Evolutionary conservation across 2,888 invertebrate genomes (phyloP).

Genomic region (Shargacucullia verbasci): DNA sequence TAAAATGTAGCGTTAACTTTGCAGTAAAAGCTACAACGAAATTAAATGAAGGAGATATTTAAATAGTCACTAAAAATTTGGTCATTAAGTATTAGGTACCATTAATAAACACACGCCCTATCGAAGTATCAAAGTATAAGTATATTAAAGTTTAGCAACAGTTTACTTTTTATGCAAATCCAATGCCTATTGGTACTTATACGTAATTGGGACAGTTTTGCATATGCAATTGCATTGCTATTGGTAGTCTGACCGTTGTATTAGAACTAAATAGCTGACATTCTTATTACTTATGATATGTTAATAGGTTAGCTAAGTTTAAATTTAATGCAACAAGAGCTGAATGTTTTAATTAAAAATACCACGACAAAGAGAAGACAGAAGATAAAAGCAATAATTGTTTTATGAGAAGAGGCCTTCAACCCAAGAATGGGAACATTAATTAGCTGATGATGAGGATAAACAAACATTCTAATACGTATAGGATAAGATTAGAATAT

Average conservation of each 20-base stretch:
- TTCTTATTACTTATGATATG: constrained; percentile 24
- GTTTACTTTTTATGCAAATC: constrained; percentile 42
- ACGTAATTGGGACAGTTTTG: constrained; percentile 45
- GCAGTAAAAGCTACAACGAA: constrained; percentile 3
- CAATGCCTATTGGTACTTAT: constrained; percentile 32
- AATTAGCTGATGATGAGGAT: too few species aligned
- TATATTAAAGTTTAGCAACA: constrained; percentile 24
- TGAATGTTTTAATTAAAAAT: too few species aligned
- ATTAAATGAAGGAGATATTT: constrained; percentile 26
- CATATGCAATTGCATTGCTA: constrained; percentile 30
- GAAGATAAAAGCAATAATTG: too few species aligned
- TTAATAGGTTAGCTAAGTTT: too few species aligned
- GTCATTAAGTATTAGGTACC: constrained; percentile 30
- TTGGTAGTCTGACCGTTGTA: constrained; percentile 26
- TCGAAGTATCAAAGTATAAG: too few species aligned
- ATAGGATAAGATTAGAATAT: background rate
- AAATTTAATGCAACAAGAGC: too few species aligned
- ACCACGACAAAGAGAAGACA: too few species aligned
- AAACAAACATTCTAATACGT: background rate
- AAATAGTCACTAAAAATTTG: constrained; percentile 35
- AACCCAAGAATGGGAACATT: too few species aligned
- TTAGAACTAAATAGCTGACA: constrained; percentile 33
- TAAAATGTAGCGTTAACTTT: background rate
- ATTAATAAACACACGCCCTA: constrained; percentile 24
- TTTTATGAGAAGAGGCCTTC: too few species aligned